These are phyloP conservation scores for Phacellophora camtschatica DNA, from an alignment of 30 jellyfish, hydroid and myxozoan species.

Conservation along the genomic window DNA sequence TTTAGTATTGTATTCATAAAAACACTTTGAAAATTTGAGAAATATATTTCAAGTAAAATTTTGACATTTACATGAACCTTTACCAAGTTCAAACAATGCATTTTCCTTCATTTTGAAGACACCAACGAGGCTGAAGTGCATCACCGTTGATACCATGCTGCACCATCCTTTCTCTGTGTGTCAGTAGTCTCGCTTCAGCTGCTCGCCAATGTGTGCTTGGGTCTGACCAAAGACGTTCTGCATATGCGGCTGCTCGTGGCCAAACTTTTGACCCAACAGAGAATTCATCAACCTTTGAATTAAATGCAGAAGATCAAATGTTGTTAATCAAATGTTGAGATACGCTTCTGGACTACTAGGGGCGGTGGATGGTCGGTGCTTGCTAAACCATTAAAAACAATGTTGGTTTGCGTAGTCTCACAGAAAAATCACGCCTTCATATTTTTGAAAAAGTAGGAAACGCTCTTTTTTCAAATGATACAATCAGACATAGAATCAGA, in stretches of 20 bases:
- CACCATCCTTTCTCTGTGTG: constrained; percentile 84
- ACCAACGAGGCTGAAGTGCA: constrained; percentile 87
- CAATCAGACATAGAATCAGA: too few species aligned
- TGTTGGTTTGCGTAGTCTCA: too few species aligned
- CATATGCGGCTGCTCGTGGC: constrained; percentile 94
- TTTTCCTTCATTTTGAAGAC: constrained; percentile 85
- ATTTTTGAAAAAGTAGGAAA: too few species aligned
- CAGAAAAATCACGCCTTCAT: too few species aligned
- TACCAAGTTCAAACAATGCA: constrained; percentile 23
- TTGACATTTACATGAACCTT: background rate
- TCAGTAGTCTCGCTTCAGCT: constrained; percentile 78
- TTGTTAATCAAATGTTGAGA: too few species aligned
- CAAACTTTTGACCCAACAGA: constrained; percentile 79
- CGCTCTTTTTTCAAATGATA: too few species aligned
- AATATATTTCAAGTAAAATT: background rate
- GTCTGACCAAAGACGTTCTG: constrained; percentile 92
- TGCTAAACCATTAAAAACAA: too few species aligned
- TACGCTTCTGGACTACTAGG: too few species aligned
- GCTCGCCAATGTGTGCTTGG: constrained; percentile 82
- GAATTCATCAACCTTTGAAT: constrained; percentile 84
- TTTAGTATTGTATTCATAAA: too few species aligned
- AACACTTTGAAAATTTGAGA: too few species aligned
- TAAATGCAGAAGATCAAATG: too few species aligned
- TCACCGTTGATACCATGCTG: constrained; percentile 79
- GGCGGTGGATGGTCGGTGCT: too few species aligned